These are phyloP conservation scores for Oxyteleia sp. DNA, from an alignment of 2,888 invertebrate species.

Conservation along the genomic window DNA sequence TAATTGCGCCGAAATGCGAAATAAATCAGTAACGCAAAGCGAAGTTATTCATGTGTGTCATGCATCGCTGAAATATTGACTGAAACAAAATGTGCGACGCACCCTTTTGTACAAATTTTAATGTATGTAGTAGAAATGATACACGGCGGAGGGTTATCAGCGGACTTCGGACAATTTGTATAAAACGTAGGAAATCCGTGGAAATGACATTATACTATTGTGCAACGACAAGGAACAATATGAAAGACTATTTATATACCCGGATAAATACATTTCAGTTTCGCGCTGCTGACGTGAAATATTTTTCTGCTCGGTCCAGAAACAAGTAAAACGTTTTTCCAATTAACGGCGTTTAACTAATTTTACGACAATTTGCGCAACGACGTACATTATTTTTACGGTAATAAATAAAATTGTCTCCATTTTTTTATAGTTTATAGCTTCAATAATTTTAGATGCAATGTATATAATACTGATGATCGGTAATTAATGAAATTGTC, in stretches of 20 bases:
- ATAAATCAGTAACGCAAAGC: conserved; percentile 50
- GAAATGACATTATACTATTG: conserved; percentile 58
- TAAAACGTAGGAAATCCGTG: conserved; percentile 64
- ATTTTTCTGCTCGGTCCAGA: conserved; percentile 12
- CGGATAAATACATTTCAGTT: conserved; percentile 42
- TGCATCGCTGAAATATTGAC: conserved; percentile 62
- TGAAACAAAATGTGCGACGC: conserved; percentile 65
- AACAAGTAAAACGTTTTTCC: conserved; percentile 25
- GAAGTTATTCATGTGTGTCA: conserved; percentile 50
- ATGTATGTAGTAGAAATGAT: conserved; percentile 72
- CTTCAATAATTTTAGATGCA: too few relatives aligned
- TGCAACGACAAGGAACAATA: conserved; percentile 62
- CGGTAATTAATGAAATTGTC: not conserved
- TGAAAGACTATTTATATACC: conserved; percentile 52
- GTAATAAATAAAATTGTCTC: too few relatives aligned
- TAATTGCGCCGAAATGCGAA: conserved; percentile 50
- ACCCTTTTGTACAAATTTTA: conserved; percentile 72
- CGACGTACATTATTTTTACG: too few relatives aligned
- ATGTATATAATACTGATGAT: too few relatives aligned
- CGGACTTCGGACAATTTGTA: conserved; percentile 65
- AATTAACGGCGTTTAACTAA: conserved; percentile 22
- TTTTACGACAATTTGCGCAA: conserved; percentile 21
- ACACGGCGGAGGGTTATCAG: conserved; percentile 65
- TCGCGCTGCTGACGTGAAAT: conserved; percentile 6
- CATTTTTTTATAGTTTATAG: too few relatives aligned